Conservation (phyloP, 1,140 invertebrate genomes). For the Trichoplusia ni region DNA sequence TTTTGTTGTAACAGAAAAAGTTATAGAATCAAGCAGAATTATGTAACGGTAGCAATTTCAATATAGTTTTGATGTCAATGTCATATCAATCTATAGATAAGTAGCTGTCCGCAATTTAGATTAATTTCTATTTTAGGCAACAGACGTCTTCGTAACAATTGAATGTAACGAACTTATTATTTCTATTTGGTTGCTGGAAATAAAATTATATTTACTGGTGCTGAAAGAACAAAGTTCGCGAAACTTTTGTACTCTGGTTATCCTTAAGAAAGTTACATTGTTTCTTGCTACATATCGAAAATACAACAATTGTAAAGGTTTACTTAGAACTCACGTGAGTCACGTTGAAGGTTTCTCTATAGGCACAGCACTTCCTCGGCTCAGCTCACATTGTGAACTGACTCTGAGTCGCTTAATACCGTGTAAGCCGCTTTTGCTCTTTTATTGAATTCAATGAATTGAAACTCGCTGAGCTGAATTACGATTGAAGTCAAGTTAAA, state of each 20-base stretch:
- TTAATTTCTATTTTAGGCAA: background rate
- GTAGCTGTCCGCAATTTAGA: background rate
- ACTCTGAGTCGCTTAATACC: slow-evolving; percentile 4
- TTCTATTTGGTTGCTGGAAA: background rate
- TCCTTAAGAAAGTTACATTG: background rate
- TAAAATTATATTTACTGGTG: background rate
- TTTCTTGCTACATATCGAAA: background rate
- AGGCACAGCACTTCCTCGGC: background rate
- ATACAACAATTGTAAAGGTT: background rate
- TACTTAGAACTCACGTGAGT: background rate
- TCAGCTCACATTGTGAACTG: slow-evolving; percentile 2
- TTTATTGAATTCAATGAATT: slow-evolving; percentile 19
- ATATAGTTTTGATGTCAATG: no score
- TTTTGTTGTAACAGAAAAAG: no score
- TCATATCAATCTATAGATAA: background rate
- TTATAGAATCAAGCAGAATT: no score
- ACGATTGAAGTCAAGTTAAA: slow-evolving; percentile 5
- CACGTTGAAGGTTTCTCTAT: slow-evolving; percentile 5
- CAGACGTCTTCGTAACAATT: background rate
- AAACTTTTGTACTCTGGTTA: background rate
- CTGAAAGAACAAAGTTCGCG: background rate
- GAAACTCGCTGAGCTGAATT: background rate
- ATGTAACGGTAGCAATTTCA: no score
- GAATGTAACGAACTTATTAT: background rate
- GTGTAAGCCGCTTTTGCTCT: slow-evolving; percentile 20